Evolutionary conservation across 2,113 vertebrate genomes (phyloP).

Genomic region (Entelurus aequoreus): DNA sequence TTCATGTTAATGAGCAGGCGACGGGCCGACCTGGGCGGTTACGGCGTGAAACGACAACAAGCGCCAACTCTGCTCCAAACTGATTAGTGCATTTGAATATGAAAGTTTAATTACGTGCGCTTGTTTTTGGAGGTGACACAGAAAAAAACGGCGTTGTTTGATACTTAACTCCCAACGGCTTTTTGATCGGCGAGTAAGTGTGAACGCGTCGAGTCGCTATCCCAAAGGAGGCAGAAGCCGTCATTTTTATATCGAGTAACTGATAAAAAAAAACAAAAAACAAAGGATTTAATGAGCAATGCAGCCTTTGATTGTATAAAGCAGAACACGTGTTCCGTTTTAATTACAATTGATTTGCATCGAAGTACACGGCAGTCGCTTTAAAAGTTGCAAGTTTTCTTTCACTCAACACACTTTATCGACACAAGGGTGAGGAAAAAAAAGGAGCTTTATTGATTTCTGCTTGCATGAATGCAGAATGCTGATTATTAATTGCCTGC

Average conservation of each 20-base stretch:
- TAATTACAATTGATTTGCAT: constrained; percentile 93
- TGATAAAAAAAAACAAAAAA: constrained; percentile 83
- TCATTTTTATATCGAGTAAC: constrained; percentile 77
- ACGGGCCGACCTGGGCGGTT: constrained; percentile 69
- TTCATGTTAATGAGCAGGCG: constrained; percentile 84
- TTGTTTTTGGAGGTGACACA: constrained; percentile 78
- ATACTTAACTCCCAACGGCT: constrained; percentile 78
- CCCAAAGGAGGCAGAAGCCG: constrained; percentile 71
- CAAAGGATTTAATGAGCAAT: constrained; percentile 81
- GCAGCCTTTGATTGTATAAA: constrained; percentile 76
- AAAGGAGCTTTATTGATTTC: constrained; percentile 59
- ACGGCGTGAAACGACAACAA: constrained; percentile 60
- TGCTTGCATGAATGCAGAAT: constrained; percentile 40
- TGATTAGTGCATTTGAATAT: constrained; percentile 73
- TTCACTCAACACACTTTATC: constrained; percentile 48
- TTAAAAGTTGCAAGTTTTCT: constrained; percentile 64
- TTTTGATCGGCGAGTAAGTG: constrained; percentile 75
- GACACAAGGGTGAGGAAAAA: constrained; percentile 36
- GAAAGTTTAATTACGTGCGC: constrained; percentile 88
- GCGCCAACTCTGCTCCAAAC: constrained; percentile 64
- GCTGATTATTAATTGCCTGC: constrained; percentile 56
- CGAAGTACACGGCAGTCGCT: constrained; percentile 71
- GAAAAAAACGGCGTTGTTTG: constrained; percentile 77
- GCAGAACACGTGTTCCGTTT: constrained; percentile 82
- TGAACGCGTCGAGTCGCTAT: constrained; percentile 62